phyloP scores from a whole-genome alignment of 2,113 vertebrate genomes.

The Ophthalmolycus amberensis region DNA sequence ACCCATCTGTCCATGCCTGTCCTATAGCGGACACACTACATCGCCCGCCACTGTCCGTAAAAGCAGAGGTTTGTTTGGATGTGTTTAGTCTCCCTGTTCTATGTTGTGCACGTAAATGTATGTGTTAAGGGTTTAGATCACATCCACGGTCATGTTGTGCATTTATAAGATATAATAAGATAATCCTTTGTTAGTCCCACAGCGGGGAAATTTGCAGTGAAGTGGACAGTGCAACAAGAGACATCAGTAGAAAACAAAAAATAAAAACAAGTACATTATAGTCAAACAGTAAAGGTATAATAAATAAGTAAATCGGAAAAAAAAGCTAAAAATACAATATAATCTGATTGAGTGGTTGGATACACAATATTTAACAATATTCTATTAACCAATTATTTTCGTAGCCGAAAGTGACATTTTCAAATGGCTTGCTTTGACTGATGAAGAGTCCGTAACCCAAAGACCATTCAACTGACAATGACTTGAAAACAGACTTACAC shows the following conservation, averaged over 20 bases:
- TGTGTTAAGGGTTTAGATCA: background rate
- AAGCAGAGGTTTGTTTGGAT: constrained; percentile 42
- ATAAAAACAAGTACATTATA: too few species aligned
- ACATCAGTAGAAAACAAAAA: too few species aligned
- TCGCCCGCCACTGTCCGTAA: constrained; percentile 11
- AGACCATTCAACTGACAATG: background rate
- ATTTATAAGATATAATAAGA: background rate
- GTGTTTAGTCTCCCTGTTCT: background rate
- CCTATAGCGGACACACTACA: constrained; percentile 16
- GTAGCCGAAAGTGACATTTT: background rate
- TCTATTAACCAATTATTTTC: background rate
- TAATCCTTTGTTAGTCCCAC: too few species aligned
- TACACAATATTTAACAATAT: too few species aligned
- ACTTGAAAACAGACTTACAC: background rate
- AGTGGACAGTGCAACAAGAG: too few species aligned
- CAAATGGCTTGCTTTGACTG: background rate
- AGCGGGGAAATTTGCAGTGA: too few species aligned
- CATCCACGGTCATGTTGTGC: background rate
- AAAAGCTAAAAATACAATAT: too few species aligned
- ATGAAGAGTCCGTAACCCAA: background rate
- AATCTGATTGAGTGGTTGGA: too few species aligned
- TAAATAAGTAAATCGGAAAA: too few species aligned
- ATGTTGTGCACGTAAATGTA: background rate
- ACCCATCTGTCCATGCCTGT: constrained; percentile 17
- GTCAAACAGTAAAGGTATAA: too few species aligned